A percentile compares a stretch with the other conserved stretches of the same genome.
Conservation (phyloP, 2,113 vertebrate species). For the Pyxicephalus adspersus region DNA sequence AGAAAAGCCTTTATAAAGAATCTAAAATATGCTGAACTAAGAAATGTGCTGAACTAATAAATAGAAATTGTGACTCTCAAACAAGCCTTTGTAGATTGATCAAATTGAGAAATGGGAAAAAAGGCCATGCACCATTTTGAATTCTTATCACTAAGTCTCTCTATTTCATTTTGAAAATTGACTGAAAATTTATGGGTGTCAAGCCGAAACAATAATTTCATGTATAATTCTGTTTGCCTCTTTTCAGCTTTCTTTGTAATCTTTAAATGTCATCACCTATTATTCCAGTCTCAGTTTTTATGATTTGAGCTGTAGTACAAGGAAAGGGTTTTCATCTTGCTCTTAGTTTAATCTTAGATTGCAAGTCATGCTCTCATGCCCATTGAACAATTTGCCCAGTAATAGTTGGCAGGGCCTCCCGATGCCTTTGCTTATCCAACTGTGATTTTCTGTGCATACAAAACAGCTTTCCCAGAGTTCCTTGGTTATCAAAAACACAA, state of each 20-base stretch:
- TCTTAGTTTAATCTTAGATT: conserved; percentile 38
- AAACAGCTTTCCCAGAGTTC: conserved; percentile 16
- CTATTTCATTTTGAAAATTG: too few species aligned
- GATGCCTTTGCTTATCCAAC: conserved; percentile 39
- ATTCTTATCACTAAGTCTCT: too few species aligned
- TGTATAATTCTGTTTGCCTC: neutral
- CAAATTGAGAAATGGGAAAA: too few species aligned
- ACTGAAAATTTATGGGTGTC: neutral
- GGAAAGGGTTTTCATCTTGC: conserved; percentile 6
- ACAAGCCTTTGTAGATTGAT: too few species aligned
- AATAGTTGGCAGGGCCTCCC: conserved; percentile 31
- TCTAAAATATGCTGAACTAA: too few species aligned
- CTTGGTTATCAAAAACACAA: conserved; percentile 11
- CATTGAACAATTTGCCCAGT: conserved; percentile 29
- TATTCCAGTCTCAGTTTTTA: neutral
- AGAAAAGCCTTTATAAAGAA: too few species aligned
- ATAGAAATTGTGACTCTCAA: too few species aligned
- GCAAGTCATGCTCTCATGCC: conserved; percentile 46
- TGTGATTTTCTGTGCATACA: conserved; percentile 46
- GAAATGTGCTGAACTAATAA: too few species aligned
- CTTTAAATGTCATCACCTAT: conserved; percentile 21
- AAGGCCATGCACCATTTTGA: too few species aligned
- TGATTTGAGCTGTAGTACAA: conserved; percentile 2
- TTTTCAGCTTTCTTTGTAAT: conserved; percentile 14
- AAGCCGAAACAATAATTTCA: neutral